phyloP scores from a whole-genome alignment of 2,113 vertebrate species.

The Ondatra zibethicus region DNA sequence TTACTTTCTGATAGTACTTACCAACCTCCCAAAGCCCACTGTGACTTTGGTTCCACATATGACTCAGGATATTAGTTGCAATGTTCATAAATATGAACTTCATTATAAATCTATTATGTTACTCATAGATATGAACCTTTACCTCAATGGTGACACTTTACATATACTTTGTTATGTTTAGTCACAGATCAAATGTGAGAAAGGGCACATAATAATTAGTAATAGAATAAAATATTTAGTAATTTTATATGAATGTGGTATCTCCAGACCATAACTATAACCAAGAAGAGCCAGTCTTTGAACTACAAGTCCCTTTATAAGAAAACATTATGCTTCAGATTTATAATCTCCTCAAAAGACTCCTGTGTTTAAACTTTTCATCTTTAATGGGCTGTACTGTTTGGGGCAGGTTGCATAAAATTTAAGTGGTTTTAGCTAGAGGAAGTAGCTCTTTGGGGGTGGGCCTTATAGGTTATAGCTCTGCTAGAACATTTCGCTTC shows the following conservation, averaged over 20 bases:
- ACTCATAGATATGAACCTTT: background rate
- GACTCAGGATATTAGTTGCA: conserved; percentile 40
- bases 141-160: background rate
- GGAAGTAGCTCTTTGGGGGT: background rate
- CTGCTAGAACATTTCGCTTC: background rate
- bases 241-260: background rate
- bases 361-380: background rate
- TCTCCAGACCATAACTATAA: conserved; percentile 24
- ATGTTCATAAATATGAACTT: conserved; percentile 55
- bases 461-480: background rate
- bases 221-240: conserved; percentile 16
- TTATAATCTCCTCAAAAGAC: background rate
- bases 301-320: background rate
- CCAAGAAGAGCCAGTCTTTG: conserved; percentile 5
- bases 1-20: conserved; percentile 58
- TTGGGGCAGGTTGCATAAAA: background rate
- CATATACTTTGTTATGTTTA: background rate
- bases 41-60: conserved; percentile 33
- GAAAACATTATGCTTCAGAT: background rate
- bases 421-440: background rate
- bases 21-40: background rate
- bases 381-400: background rate
- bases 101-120: conserved; percentile 51
- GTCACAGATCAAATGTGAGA: background rate
- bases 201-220: background rate